A percentile compares a stretch with the other conserved stretches of the same genome.
phyloP scores from a whole-genome alignment of 2,888 invertebrate genomes.

The Pteria penguin region DNA sequence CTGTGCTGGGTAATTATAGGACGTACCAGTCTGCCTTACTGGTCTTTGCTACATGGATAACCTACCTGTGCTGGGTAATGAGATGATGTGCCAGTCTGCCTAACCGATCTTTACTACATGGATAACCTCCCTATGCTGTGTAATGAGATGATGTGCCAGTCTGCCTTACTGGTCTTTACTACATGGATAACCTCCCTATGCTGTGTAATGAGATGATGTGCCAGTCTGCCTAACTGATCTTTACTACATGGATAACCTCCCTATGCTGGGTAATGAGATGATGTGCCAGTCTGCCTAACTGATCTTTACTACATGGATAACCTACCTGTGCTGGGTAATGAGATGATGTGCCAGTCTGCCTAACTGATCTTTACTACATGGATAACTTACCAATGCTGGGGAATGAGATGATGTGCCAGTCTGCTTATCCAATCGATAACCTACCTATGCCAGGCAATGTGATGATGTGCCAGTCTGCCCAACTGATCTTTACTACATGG shows the following conservation, averaged over 20 bases:
- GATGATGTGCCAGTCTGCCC: slow-evolving; percentile 86
- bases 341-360: slow-evolving; percentile 87
- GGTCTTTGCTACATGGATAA: too few relatives aligned
- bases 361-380: slow-evolving; percentile 89
- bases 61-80: slow-evolving; percentile 85
- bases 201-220: slow-evolving; percentile 87
- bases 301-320: too few relatives aligned
- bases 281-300: slow-evolving; percentile 87
- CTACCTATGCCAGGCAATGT: slow-evolving; percentile 88
- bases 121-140: slow-evolving; percentile 84
- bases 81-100: slow-evolving; percentile 87
- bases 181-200: slow-evolving; percentile 82
- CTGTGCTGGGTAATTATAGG: slow-evolving; percentile 88
- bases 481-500: slow-evolving; percentile 86
- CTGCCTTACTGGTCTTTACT: slow-evolving; percentile 90
- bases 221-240: slow-evolving; percentile 89
- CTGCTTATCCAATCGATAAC: slow-evolving; percentile 90
- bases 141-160: slow-evolving; percentile 86
- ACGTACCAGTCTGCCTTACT: slow-evolving; percentile 87
- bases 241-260: too few relatives aligned
- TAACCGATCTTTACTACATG: slow-evolving; percentile 89
- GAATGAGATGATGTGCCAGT: slow-evolving; percentile 86
- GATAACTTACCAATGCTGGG: slow-evolving; percentile 85
- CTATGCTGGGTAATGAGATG: slow-evolving; percentile 88
- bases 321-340: slow-evolving; percentile 85